Evolutionary conservation across 2,113 vertebrate species (phyloP).

Genomic region (Rissa tridactyla): DNA sequence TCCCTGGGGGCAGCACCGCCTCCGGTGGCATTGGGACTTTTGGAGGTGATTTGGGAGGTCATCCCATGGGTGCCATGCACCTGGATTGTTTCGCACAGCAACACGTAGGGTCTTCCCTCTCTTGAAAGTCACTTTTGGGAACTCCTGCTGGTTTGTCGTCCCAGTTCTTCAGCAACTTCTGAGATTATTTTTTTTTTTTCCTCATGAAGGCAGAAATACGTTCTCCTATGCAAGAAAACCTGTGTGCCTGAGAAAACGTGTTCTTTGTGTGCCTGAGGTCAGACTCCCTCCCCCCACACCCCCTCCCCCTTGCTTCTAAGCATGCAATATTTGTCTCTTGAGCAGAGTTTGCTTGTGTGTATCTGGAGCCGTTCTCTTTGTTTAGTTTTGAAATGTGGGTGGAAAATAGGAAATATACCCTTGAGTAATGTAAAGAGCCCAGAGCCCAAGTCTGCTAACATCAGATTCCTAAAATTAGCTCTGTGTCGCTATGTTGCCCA

Average conservation of each 20-base stretch:
- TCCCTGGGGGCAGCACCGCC: neutral
- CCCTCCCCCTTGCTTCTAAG: neutral
- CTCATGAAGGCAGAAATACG: neutral
- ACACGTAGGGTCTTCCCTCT: neutral
- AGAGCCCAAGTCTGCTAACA: neutral
- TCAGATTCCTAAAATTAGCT: neutral
- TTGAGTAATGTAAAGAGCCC: neutral
- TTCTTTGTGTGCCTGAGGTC: neutral
- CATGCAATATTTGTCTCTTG: neutral
- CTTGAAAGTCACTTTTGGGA: neutral
- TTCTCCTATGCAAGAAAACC: neutral
- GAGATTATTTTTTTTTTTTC: no score
- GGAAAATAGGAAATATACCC: neutral
- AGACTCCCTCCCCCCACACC: neutral
- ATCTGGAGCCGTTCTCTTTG: neutral
- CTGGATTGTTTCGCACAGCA: neutral
- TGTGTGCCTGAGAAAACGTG: neutral
- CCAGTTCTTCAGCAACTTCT: neutral
- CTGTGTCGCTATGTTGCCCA: accelerated
- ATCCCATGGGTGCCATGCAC: neutral
- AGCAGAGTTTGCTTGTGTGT: neutral
- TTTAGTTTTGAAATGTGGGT: neutral
- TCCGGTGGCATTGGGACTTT: accelerated
- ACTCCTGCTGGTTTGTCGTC: neutral
- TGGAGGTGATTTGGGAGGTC: accelerated